Conservation (phyloP, 2,888 invertebrate genomes). For the Mylabris sibirica region DNA sequence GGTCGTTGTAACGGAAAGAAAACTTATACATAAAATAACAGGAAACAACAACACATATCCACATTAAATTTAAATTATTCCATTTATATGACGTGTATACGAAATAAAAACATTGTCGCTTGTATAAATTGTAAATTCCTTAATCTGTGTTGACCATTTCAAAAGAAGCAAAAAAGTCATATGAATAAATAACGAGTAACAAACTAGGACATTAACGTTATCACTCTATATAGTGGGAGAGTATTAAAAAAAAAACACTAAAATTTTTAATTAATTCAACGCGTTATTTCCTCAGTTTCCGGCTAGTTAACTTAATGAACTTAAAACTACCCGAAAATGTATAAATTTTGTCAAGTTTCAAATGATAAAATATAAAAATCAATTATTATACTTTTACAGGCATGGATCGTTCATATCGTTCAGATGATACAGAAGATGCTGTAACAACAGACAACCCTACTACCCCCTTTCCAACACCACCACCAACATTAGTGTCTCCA, state of each 20-base stretch:
- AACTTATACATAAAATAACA: neutral
- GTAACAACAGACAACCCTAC: constrained; percentile 66
- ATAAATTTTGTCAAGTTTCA: neutral
- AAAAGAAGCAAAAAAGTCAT: neutral
- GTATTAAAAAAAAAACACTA: neutral
- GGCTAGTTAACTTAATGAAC: neutral
- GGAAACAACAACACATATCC: neutral
- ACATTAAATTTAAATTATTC: neutral
- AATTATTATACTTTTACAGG: constrained; percentile 60
- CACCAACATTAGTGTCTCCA: constrained; percentile 63
- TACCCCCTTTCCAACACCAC: constrained; percentile 65
- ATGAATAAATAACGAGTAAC: neutral
- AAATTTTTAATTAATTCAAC: neutral
- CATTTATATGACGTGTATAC: neutral
- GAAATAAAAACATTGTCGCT: neutral
- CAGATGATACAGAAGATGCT: constrained; percentile 74
- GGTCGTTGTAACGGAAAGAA: constrained; percentile 3
- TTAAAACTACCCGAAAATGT: neutral
- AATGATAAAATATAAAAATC: neutral
- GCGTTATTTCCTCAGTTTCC: neutral
- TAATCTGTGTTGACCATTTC: constrained; percentile 3
- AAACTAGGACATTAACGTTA: constrained; percentile 2
- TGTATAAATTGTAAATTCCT: no score
- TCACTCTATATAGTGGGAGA: neutral
- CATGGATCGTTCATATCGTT: constrained; percentile 76